Evolutionary conservation across 2,113 vertebrate species (phyloP).

Genomic region (Macaca nemestrina): DNA sequence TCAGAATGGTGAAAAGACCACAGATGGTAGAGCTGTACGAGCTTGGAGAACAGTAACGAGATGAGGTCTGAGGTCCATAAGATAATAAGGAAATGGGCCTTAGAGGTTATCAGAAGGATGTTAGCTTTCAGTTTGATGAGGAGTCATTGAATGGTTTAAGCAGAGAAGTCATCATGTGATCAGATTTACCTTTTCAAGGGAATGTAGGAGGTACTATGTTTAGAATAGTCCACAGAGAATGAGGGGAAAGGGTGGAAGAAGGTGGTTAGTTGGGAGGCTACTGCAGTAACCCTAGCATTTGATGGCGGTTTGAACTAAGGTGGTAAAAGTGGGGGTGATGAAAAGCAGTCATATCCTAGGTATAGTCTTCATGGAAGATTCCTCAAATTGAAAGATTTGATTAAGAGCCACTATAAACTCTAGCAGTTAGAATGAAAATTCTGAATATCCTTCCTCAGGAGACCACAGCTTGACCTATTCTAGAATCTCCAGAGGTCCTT

Average conservation of each 20-base stretch:
- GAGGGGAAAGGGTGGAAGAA: neutral
- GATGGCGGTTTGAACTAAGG: neutral
- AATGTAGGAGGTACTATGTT: neutral
- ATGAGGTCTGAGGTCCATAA: neutral
- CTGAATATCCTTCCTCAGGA: neutral
- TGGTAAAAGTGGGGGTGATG: neutral
- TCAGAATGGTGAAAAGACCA: neutral
- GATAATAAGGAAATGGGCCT: neutral
- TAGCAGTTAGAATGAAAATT: neutral
- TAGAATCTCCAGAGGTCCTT: neutral
- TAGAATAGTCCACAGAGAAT: neutral
- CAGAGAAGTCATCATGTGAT: neutral
- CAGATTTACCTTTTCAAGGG: neutral
- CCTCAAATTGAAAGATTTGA: neutral
- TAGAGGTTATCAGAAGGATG: neutral
- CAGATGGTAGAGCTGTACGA: neutral
- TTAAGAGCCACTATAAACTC: neutral
- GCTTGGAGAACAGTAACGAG: too few species aligned
- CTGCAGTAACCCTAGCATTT: neutral
- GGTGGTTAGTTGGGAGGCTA: neutral
- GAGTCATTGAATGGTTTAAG: neutral
- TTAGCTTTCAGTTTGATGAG: neutral
- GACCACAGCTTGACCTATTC: neutral
- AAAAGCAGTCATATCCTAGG: neutral
- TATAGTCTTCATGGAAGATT: neutral